Evolutionary conservation across 1,140 invertebrate genomes (phyloP).

Genomic region (Lordiphosa collinella): DNA sequence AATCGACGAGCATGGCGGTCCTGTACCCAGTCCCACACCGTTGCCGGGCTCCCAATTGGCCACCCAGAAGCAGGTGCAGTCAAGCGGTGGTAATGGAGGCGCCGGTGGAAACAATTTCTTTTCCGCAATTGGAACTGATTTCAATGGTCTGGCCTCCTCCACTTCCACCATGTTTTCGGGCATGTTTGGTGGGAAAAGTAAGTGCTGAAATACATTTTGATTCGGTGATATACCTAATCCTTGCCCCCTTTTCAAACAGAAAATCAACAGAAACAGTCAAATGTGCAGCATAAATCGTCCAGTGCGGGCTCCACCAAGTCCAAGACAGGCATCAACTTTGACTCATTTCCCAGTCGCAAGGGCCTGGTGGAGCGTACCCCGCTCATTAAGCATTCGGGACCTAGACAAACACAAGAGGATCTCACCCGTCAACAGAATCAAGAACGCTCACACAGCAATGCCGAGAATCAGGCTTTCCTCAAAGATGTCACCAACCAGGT

Average conservation of each 20-base stretch:
- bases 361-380: slow-evolving; percentile 94
- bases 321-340: slow-evolving; percentile 84
- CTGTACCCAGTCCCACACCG: not conserved
- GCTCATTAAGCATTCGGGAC: slow-evolving; percentile 91
- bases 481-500: slow-evolving; percentile 94
- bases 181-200: slow-evolving; percentile 86
- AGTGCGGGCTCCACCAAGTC: slow-evolving; percentile 76
- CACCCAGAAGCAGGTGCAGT: slow-evolving; percentile 79
- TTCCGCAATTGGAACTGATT: slow-evolving; percentile 92
- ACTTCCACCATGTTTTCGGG: slow-evolving; percentile 95
- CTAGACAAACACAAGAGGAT: slow-evolving; percentile 84
- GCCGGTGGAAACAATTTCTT: slow-evolving; percentile 90
- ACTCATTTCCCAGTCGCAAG: slow-evolving; percentile 90
- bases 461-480: slow-evolving; percentile 92
- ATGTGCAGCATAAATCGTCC: slow-evolving; percentile 68
- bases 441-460: slow-evolving; percentile 87
- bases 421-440: slow-evolving; percentile 84
- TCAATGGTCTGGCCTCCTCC: slow-evolving; percentile 93
- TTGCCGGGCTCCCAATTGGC: slow-evolving; percentile 79
- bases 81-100: slow-evolving; percentile 25
- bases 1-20: slow-evolving; percentile 54
- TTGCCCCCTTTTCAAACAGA: slow-evolving; percentile 21
- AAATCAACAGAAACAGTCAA: slow-evolving; percentile 58
- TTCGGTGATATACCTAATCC: too few relatives aligned
- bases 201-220: not conserved